These are phyloP conservation scores for Andrena haemorrhoa DNA, from an alignment of 2,888 invertebrate genomes.

Conservation along the genomic window DNA sequence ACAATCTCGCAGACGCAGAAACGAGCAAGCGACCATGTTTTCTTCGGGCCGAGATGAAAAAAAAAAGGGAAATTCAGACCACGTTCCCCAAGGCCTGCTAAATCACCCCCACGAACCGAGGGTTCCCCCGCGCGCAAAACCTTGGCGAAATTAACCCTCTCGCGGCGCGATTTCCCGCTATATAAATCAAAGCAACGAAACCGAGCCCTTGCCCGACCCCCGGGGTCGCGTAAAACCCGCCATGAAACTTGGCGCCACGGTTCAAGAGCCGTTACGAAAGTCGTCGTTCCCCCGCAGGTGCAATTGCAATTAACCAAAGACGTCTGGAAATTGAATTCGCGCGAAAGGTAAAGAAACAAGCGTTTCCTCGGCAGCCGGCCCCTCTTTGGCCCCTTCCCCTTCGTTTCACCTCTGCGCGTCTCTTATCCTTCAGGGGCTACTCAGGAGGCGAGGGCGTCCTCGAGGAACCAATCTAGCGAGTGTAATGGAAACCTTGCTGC, in stretches of 20 bases:
- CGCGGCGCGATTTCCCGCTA: constrained; percentile 37
- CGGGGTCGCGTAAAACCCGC: constrained; percentile 19
- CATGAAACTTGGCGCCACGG: constrained; percentile 9
- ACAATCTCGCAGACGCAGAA: too few relatives aligned
- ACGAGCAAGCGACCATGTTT: too few relatives aligned
- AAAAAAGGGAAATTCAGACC: not conserved
- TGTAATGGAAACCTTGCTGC: constrained; percentile 61
- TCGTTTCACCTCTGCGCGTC: constrained; percentile 18
- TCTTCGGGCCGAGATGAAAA: too few relatives aligned
- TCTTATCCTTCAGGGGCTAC: constrained; percentile 35
- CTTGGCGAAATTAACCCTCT: constrained; percentile 39
- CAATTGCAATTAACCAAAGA: constrained; percentile 67
- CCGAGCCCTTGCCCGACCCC: not conserved
- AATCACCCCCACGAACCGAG: constrained; percentile 20
- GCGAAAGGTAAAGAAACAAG: constrained; percentile 63
- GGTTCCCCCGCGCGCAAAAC: constrained; percentile 25
- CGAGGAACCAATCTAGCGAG: constrained; percentile 65
- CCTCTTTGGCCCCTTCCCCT: not conserved
- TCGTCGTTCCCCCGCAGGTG: constrained; percentile 39
- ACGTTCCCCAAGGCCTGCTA: not conserved
- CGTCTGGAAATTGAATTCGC: constrained; percentile 68
- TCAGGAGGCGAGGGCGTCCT: constrained; percentile 43
- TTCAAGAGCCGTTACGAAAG: constrained; percentile 15
- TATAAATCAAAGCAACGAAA: constrained; percentile 46
- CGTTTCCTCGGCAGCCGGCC: constrained; percentile 5